These are phyloP conservation scores for Trissolcus japonicus DNA, from an alignment of 2,888 invertebrate genomes.

Conservation along the genomic window DNA sequence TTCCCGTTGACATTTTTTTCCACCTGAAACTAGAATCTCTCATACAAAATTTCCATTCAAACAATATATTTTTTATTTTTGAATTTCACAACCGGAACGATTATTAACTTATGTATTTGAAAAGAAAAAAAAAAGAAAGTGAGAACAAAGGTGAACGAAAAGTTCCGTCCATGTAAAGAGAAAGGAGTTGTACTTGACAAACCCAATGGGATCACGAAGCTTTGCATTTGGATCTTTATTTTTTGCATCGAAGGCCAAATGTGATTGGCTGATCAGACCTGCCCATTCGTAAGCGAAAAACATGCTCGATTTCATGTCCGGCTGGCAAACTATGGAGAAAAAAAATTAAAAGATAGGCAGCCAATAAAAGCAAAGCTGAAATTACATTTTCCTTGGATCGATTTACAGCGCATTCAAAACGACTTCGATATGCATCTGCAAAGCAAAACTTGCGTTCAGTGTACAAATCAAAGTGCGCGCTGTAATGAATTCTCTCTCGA, in stretches of 20 bases:
- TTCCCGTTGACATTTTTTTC: too few relatives aligned
- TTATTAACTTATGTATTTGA: background rate
- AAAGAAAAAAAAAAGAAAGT: background rate
- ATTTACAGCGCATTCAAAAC: background rate
- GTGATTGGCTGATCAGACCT: background rate
- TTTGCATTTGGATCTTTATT: conserved; percentile 39
- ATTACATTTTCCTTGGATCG: conserved; percentile 2
- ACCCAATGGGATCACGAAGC: conserved; percentile 23
- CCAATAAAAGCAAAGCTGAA: background rate
- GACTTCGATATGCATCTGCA: conserved; percentile 8
- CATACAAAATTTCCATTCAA: background rate
- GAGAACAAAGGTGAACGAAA: background rate
- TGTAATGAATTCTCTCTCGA: conserved; percentile 1
- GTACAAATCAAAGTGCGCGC: conserved; percentile 13
- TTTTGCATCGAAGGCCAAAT: conserved; percentile 15
- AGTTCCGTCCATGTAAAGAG: conserved; percentile 36
- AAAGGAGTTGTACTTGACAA: conserved; percentile 50
- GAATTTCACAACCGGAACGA: background rate
- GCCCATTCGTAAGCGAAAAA: background rate
- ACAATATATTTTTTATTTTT: background rate
- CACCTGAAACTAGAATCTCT: background rate
- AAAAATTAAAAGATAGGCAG: conserved; percentile 4
- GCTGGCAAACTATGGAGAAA: conserved; percentile 1
- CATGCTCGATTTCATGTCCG: conserved; percentile 1
- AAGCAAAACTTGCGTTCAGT: conserved; percentile 1